Evolutionary conservation across 2,113 vertebrate genomes (phyloP).

Genomic region (Ictidomys tridecemlineatus): DNA sequence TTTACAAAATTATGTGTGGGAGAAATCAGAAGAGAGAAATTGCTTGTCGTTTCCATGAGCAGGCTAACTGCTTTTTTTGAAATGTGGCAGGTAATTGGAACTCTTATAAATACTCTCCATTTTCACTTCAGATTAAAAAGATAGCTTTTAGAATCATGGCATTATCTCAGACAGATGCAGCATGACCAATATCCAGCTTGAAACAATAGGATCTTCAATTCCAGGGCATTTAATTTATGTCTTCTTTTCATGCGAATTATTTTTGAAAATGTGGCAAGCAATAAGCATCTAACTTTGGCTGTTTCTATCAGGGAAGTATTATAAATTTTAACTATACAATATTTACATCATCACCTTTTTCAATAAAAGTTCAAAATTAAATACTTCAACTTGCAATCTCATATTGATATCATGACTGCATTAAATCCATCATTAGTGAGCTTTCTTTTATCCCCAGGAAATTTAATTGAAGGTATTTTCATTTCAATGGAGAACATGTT

Average conservation of each 20-base stretch:
- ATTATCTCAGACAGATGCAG: neutral
- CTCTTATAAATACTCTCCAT: neutral
- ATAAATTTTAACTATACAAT: neutral
- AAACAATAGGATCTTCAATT: slow-evolving; percentile 15
- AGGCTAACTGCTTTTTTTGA: slow-evolving; percentile 27
- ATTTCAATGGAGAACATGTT: neutral
- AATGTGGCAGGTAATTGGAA: slow-evolving; percentile 47
- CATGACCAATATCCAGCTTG: neutral
- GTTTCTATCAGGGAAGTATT: neutral
- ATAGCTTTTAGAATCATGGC: neutral
- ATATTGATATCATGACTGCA: neutral
- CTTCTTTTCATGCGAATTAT: neutral
- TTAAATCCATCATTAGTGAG: neutral
- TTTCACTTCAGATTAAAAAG: slow-evolving; percentile 44
- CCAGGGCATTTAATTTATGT: neutral
- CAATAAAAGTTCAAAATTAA: slow-evolving; percentile 19
- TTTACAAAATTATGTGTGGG: slow-evolving; percentile 57
- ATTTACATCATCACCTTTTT: neutral
- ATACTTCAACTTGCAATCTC: neutral
- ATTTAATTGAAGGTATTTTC: slow-evolving; percentile 9
- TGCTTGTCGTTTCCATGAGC: neutral
- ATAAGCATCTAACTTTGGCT: neutral
- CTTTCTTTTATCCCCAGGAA: neutral
- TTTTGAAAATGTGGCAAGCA: slow-evolving; percentile 33
- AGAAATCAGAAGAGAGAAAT: slow-evolving; percentile 59